Evolutionary conservation across 2,113 vertebrate species (phyloP), one percentile per base, ranked within the genome.

Genomic region (Gnathonemus longibarbis): DNA sequence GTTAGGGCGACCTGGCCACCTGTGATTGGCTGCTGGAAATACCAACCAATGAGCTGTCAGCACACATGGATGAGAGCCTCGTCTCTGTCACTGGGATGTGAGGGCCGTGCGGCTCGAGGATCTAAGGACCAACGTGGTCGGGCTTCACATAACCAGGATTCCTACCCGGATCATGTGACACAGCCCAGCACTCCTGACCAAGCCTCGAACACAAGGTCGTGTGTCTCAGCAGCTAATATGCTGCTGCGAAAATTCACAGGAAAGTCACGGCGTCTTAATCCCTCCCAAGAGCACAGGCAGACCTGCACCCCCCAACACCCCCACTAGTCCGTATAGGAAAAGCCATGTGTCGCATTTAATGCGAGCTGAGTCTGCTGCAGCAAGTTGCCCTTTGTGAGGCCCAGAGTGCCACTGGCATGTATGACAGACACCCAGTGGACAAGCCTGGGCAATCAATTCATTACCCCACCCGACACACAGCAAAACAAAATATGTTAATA

Each of bases 361-460:
- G 56, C 21, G 7, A 58, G 56, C 56, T 62, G 56, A 62, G 56
- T 62, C 56, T 62, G 56, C 56, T n/a, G 56, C 21, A 62, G 56
- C 56, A n/a, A 62, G n/a, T 13, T 31, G 10, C 10, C 27, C n/a
- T 70, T 10, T 66, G 52, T 53, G 52, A 53, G 15, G 17, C 52
- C 17, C 17, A 53, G 52, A 53, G 17, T 53, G 52, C 52, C 17
- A 52, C 1, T 46, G 13, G 10, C 5, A 31, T 5, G 24, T 21
- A 11, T 52, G 74, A 45, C 6, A 77, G n/a, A 80, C 1, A 80
- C 21, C 84, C 62, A 70, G 62, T 4, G n/a, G 66, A 49, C 83
- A 85, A 92, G 88, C 49, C 52, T 17, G 56, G 49, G 66, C 88
- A 27, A 77, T 27, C 8, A 46, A n/a, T 85, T 84, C 17, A 89